Conservation (phyloP, 2,888 invertebrate species). For the Meghimatium bilineatum region DNA sequence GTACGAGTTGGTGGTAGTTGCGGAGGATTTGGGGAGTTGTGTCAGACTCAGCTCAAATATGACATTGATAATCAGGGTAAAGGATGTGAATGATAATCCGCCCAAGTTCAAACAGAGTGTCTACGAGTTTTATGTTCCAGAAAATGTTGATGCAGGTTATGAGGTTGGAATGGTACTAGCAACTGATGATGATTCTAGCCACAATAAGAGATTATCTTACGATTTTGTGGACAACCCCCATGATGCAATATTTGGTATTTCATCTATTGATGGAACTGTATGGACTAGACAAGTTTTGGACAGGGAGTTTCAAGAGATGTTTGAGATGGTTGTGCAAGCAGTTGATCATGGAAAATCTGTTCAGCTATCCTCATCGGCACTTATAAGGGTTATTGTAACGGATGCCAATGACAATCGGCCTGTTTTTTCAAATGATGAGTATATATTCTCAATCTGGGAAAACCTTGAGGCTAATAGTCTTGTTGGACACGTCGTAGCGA, state of each 20-base stretch:
- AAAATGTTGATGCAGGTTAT: conserved; percentile 87
- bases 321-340: conserved; percentile 65
- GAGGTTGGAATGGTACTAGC: conserved; percentile 79
- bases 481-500: conserved; percentile 68
- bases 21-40: conserved; percentile 88
- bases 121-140: conserved; percentile 88
- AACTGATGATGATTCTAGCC: conserved; percentile 89
- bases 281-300: conserved; percentile 91
- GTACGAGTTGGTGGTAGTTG: conserved; percentile 86
- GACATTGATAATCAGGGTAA: conserved; percentile 90
- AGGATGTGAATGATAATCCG: conserved; percentile 94
- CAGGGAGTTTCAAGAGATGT: conserved; percentile 76
- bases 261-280: conserved; percentile 90
- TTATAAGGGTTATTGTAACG: conserved; percentile 61
- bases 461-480: conserved; percentile 60
- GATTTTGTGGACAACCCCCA: conserved; percentile 76
- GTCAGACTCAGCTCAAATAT: conserved; percentile 86
- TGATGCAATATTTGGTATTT: conserved; percentile 86
- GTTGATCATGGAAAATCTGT: conserved; percentile 70
- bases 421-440: conserved; percentile 83
- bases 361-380: conserved; percentile 60
- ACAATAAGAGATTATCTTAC: conserved; percentile 80
- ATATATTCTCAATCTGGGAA: conserved; percentile 88
- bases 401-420: conserved; percentile 74
- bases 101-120: conserved; percentile 83